Conservation (phyloP, 2,888 invertebrate species). For the Baronia brevicornis region DNA sequence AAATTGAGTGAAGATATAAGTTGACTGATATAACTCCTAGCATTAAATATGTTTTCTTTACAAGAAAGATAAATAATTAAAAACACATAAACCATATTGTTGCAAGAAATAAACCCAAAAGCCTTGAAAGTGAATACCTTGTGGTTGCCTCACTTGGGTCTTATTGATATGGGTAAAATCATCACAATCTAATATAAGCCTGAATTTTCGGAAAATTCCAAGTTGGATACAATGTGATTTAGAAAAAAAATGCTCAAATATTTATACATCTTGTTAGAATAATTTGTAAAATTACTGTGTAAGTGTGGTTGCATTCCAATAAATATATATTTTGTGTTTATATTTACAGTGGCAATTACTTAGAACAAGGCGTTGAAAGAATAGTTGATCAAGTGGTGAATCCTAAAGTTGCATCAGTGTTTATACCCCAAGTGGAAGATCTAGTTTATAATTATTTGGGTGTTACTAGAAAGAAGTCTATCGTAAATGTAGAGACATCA, state of each 20-base stretch:
- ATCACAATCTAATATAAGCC: too few species aligned
- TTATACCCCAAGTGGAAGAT: slow-evolving; percentile 93
- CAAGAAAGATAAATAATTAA: slow-evolving; percentile 3
- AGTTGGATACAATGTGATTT: too few species aligned
- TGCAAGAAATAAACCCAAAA: too few species aligned
- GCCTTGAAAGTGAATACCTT: too few species aligned
- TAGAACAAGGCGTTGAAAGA: slow-evolving; percentile 93
- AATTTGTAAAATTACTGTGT: too few species aligned
- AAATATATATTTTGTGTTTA: slow-evolving; percentile 9
- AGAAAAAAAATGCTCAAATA: too few species aligned
- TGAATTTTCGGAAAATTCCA: too few species aligned
- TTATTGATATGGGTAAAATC: too few species aligned
- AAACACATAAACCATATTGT: neutral
- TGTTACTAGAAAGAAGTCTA: slow-evolving; percentile 80
- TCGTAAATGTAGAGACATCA: slow-evolving; percentile 40
- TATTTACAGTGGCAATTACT: slow-evolving; percentile 84
- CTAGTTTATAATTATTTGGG: slow-evolving; percentile 91
- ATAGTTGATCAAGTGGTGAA: slow-evolving; percentile 97
- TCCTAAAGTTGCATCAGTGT: slow-evolving; percentile 91
- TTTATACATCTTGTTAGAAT: too few species aligned
- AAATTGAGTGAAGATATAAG: too few species aligned
- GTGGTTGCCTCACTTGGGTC: too few species aligned
- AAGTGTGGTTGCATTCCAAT: neutral
- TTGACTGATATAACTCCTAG: too few species aligned
- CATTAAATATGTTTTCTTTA: slow-evolving; percentile 5